Base-by-base conservation (phyloP, 1,140 invertebrate genomes). In the Pseudomyrmex gracilis region DNA sequence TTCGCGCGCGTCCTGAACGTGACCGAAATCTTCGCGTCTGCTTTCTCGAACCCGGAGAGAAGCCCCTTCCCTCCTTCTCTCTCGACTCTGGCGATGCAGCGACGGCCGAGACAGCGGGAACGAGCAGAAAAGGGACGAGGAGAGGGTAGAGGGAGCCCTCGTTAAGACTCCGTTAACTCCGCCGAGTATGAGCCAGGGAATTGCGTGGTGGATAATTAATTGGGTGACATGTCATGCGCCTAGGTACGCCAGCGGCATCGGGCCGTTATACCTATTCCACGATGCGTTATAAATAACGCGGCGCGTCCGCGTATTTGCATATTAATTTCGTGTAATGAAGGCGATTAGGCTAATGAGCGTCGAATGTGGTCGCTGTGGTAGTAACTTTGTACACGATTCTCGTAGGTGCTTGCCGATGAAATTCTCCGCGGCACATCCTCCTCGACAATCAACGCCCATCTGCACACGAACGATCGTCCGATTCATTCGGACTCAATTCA, bases 291-390 rank as follows among this genome's bases (percentile, higher is more conserved):
- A 92, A 91, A 92, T 91, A 92, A 92, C 88, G 84, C 71, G 83
- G 71, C 66, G 87, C 86, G 90, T 87, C 86, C 83, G 73, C 82
- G 84, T 90, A 92, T 92, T 92, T 91, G 90, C 92, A 92, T 93
- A 93, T 93, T 93, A 93, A 93, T 93, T 93, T 89, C 74, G 70
- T 89, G 88, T 92, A 91, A 93, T 92, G 90, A 90, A 91, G 89
- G 84, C 88, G 91, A 93, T 93, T 92, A 92, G 86, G 85, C 85
- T 91, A 91, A 92, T 92, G 89, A 91, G 84, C 82, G 80, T 87
- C 74, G 85, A 90, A 90, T 87, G 83, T 88, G 89, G 76, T 82
- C 83, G 83, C 80, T 82, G 71, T 71, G 61, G 68, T 73, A 58
- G 77, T 73, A 85, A 86, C 76, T 85, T 80, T 86, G 55, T 85